These are phyloP conservation scores for Verasper variegatus DNA, from an alignment of 2,113 vertebrate species.

Conservation along the genomic window DNA sequence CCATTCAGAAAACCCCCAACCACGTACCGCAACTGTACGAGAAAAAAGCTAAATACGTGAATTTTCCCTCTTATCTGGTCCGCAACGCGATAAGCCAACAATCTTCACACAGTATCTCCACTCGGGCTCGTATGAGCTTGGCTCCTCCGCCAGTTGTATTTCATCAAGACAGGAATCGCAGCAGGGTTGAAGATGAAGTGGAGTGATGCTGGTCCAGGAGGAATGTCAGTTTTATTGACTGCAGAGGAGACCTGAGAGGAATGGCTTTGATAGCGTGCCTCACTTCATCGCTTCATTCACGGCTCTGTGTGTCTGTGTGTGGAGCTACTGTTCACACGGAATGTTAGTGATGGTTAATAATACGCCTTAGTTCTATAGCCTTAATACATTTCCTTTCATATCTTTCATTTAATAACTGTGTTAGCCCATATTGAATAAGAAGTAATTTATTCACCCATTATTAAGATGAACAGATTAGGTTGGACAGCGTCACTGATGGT, in stretches of 20 bases:
- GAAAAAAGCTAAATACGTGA: constrained; percentile 7
- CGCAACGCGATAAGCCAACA: background rate
- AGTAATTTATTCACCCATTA: constrained; percentile 18
- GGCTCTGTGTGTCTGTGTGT: constrained; percentile 24
- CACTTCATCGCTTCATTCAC: constrained; percentile 47
- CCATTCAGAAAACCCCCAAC: constrained; percentile 37
- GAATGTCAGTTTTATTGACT: constrained; percentile 44
- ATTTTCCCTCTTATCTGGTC: background rate
- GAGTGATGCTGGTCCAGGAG: constrained; percentile 38
- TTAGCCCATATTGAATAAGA: constrained; percentile 10
- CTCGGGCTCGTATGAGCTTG: background rate
- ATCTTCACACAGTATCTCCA: background rate
- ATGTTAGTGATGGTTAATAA: constrained; percentile 26
- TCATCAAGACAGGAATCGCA: constrained; percentile 14
- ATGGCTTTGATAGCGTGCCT: constrained; percentile 59
- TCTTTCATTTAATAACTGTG: constrained; percentile 19
- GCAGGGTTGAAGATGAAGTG: background rate
- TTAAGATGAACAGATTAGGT: constrained; percentile 20
- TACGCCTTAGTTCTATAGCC: constrained; percentile 63
- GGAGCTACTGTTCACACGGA: constrained; percentile 31
- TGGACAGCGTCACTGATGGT: constrained; percentile 5
- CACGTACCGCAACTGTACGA: constrained; percentile 6
- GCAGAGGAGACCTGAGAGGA: constrained; percentile 43
- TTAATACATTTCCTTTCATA: constrained; percentile 52
- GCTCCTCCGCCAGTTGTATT: background rate